Evolutionary conservation across 1,140 invertebrate species (phyloP), one percentile per base, ranked within the genome.

Genomic region (Aleiodes sp.): DNA sequence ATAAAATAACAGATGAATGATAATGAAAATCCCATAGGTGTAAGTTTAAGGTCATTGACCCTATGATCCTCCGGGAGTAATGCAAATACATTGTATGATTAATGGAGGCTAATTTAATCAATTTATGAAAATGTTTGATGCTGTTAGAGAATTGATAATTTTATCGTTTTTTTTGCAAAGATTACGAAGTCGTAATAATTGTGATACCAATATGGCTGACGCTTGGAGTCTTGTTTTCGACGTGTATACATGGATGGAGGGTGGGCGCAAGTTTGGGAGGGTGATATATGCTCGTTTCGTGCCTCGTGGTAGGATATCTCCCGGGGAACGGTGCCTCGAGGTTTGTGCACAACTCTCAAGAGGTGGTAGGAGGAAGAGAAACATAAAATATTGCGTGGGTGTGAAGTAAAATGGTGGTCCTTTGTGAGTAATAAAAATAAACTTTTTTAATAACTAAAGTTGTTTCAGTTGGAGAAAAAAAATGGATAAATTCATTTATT

Each of bases 321-420:
- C 46, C 61, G 65, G 67, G n/a, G 57, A 62, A 59, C 14, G 39
- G 35, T n/a, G 29, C 35, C 39, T 29, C 31, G 39, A 65, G 68
- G 14, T 65, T 26, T 41, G 72, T n/a, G n/a, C 46, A 24, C 16
- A 9, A 6, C 14, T 4, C n/a, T n/a, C n/a, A 66, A 33, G 43
- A 70, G 26, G 12, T 10, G 62, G 68, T 70, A 74, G 78, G 79
- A 70, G 43, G 46, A 65, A 52, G 26, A 28, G 28, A 29, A 67
- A 70, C 56, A 73, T 80, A 75, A 84, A 80, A 80, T 78, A 82
- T 80, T 79, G 80, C 76, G 80, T 83, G 81, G 81, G 79, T 82
- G 81, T 72, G 74, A 81, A 84, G 75, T 80, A 84, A 83, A 83
- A 84, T 84, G 79, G 81, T 78, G 80, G 78, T 59, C 70, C 65